Conservation (phyloP, 2,888 invertebrate genomes). For the Apeira syringaria region DNA sequence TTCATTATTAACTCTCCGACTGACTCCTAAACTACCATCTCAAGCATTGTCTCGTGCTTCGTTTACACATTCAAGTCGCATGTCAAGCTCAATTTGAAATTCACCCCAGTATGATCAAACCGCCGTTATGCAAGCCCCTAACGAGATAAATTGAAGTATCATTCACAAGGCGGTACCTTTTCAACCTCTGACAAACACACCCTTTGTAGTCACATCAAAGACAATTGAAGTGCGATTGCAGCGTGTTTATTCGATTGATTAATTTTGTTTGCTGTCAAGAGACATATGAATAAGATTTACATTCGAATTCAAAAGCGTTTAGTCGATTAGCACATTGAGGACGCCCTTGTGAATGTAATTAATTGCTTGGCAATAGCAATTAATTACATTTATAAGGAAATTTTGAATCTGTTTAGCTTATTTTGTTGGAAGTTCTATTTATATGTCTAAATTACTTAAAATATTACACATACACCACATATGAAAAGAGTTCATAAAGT, state of each 20-base stretch:
- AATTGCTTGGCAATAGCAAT: too few species aligned
- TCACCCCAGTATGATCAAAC: slow-evolving; percentile 59
- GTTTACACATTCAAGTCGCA: slow-evolving; percentile 27
- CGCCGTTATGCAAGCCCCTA: slow-evolving; percentile 44
- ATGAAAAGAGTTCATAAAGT: too few species aligned
- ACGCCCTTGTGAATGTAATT: too few species aligned
- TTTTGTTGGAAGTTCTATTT: too few species aligned
- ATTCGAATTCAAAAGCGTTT: too few species aligned
- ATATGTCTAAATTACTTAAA: too few species aligned
- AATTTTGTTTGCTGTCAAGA: slow-evolving; percentile 14
- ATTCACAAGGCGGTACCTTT: slow-evolving; percentile 51
- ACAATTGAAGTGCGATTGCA: slow-evolving; percentile 31
- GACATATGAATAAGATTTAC: too few species aligned
- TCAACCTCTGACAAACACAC: slow-evolving; percentile 40
- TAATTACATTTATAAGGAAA: too few species aligned
- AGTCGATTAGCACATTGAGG: too few species aligned
- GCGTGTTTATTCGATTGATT: slow-evolving; percentile 24
- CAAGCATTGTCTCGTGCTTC: slow-evolving; percentile 23
- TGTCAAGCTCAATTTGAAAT: slow-evolving; percentile 43
- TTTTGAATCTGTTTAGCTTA: too few species aligned
- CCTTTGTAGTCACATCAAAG: slow-evolving; percentile 53
- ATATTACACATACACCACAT: too few species aligned
- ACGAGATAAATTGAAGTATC: slow-evolving; percentile 64
- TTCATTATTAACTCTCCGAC: not conserved
- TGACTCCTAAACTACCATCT: slow-evolving; percentile 17